Evolutionary conservation across 2,888 invertebrate genomes (phyloP), one percentile per base, ranked within the genome.

Genomic region (Melangyna quadrimaculata): DNA sequence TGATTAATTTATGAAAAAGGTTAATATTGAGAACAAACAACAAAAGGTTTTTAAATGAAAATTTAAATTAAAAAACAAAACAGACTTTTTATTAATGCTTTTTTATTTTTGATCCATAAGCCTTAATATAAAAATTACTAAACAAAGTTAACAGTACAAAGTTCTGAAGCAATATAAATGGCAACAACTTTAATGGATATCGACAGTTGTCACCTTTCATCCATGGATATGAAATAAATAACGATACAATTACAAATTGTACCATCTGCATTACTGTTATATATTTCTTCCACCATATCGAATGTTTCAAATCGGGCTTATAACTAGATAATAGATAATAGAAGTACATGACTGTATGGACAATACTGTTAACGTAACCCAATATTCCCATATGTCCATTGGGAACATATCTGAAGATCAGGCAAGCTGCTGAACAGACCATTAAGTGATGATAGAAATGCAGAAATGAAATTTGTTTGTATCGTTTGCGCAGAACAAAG

Each of bases 301-400:
- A 95, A 69, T 94, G 92, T 89, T 95, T 95, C 89, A 95, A 94
- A 55, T 94, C 93, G 0, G 96, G 95, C 63, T 95, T 93, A 73
- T 95, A 92, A 0, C 96, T 95, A 0, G 96, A 94, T 72, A 96
- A 89, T 8, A 96, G 93, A 90, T 97, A 98, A 91, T 98, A 96
- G 0, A 93, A 92, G 90, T 97, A 97, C 97, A 98, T 97, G 29
- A 97, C 90, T 0, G 94, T 90, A 89, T 98, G 97, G 0, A 98
- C 96, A 78, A 95, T 94, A 0, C 94, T 93, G 90, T 97, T 98
- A 27, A 96, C 90, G 1, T 95, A 89, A 0, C 95, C 95, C 24
- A 96, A 92, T 80, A 94, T 92, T 7, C 94, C 93, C 0, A 94
- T 94, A 89, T 95, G 95, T 0, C 96, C 96, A 87, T 95, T 94